These are phyloP conservation scores for Axinella damicornis DNA, from an alignment of 37 sponge, comb jelly and placozoan genomes.

Conservation along the genomic window DNA sequence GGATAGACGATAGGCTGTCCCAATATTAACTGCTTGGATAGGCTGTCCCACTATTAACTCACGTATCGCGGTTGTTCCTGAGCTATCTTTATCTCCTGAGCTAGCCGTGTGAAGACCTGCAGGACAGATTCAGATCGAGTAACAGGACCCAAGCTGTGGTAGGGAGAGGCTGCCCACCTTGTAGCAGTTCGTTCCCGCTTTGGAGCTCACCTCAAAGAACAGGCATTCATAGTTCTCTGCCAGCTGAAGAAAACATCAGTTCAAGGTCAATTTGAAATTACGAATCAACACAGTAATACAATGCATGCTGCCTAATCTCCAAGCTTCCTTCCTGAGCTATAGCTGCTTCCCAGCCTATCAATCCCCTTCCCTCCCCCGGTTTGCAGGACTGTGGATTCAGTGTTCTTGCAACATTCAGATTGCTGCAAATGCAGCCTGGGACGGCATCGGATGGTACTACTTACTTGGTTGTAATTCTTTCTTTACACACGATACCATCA, in stretches of 20 bases:
- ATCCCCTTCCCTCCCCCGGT: too few species aligned
- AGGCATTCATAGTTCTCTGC: constrained; percentile 54
- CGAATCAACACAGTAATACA: background rate
- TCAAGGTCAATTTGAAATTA: background rate
- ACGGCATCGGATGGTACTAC: too few species aligned
- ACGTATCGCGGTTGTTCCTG: background rate
- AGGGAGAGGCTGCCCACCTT: background rate
- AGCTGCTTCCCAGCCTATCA: background rate
- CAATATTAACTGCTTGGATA: too few species aligned
- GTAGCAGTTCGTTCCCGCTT: constrained; percentile 20
- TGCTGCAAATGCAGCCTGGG: too few species aligned
- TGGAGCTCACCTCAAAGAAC: constrained; percentile 48
- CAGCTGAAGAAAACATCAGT: constrained; percentile 28
- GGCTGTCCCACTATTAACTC: too few species aligned
- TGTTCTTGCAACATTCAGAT: too few species aligned
- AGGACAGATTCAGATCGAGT: background rate
- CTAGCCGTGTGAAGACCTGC: constrained; percentile 26
- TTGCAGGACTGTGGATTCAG: too few species aligned
- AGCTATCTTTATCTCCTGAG: constrained; percentile 1
- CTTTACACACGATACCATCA: too few species aligned
- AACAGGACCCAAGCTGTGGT: background rate
- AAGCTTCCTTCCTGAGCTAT: background rate
- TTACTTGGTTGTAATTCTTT: too few species aligned
- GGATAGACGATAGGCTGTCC: too few species aligned
- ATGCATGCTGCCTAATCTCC: background rate